Conservation (phyloP, 2,113 vertebrate genomes). For the Hipposideros armiger region DNA sequence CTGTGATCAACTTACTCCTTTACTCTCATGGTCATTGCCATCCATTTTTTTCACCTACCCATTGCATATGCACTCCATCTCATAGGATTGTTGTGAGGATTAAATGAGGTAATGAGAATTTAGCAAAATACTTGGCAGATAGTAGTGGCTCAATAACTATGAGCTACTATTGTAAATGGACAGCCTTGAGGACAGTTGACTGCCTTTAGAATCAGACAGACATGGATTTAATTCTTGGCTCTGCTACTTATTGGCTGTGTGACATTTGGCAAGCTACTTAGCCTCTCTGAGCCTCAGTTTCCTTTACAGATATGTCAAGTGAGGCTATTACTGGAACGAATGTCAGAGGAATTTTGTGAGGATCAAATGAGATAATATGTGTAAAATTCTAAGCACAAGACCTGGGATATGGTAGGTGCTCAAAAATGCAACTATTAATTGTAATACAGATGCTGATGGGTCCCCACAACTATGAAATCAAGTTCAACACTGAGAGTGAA, state of each 20-base stretch:
- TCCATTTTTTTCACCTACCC: neutral
- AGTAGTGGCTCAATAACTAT: neutral
- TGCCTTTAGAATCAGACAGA: constrained; percentile 4
- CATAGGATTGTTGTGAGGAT: neutral
- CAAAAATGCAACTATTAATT: neutral
- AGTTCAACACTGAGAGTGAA: neutral
- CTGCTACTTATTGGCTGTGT: neutral
- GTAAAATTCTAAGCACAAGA: neutral
- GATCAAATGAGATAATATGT: neutral
- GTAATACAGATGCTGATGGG: neutral
- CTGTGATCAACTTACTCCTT: neutral
- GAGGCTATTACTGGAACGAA: neutral
- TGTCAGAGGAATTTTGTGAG: neutral
- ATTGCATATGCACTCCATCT: neutral
- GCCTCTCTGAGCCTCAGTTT: neutral
- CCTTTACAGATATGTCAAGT: neutral
- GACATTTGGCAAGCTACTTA: neutral
- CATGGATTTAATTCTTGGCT: neutral
- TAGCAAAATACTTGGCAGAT: neutral
- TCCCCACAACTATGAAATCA: neutral
- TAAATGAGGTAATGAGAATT: neutral
- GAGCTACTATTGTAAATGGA: neutral
- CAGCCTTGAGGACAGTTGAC: neutral
- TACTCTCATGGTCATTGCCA: neutral
- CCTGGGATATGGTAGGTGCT: neutral